Evolutionary conservation across 2,113 vertebrate species (phyloP), one percentile per base, ranked within the genome.

Genomic region (Prietella phreatophila): DNA sequence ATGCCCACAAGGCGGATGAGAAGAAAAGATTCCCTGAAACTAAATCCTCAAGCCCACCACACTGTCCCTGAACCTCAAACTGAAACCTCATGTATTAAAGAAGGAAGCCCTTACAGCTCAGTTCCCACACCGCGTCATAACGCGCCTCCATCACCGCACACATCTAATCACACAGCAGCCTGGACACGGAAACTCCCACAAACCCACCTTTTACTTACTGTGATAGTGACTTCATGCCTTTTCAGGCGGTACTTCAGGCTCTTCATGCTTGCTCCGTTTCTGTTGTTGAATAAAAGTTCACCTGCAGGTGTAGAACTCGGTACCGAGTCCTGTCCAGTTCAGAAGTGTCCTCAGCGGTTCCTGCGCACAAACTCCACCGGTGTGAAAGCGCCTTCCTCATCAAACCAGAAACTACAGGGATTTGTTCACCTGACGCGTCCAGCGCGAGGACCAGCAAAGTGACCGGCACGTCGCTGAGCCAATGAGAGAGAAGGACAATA

Each of bases 231-330:
- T 92, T 99, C 97, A 85, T 97, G 97, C 92, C 96, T 97, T 93
- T 96, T 96, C 94, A 98, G 90, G 9, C 97, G 95, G 89, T 97
- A 97, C 93, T 97, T 98, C 73, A 99, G 95, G 93, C 97, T 98
- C 96, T 98, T 99, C 97, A 98, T 96, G 93, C 90, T 82, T 78
- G 85, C 27, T 79, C 76, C 61, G 75, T 73, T 20, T 19, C 81
- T 73, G 75, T 61, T 15, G 13, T 60, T n/a, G 83, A 85, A 67
- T 50, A 86, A 79, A 73, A 19, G n/a, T 75, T 55, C 22, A 53
- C 22, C 9, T 22, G 9, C 5, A 76, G 39, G 27, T 76, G 22
- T 39, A 39, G 17, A 73, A 39, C 17, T 71, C 30, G 67, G 39
- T 75, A 3, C 14, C 47, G 10, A 75, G 71, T 30, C 47, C 1